A percentile compares a stretch with the other conserved stretches of the same genome.
Conservation (phyloP, 1,140 invertebrate species). For the Cyclargus thomasi region DNA sequence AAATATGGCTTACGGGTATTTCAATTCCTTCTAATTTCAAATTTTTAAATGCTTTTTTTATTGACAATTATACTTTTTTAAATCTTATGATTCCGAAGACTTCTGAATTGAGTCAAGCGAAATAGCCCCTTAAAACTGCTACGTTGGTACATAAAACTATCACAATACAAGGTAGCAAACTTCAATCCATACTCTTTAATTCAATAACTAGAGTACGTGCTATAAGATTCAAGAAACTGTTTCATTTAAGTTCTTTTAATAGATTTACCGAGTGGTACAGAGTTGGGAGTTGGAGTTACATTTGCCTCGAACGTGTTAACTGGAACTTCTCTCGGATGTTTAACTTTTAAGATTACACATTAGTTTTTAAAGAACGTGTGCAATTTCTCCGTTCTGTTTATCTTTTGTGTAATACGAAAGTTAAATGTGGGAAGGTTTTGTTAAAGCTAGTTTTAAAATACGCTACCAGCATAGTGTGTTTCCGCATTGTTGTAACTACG, state of each 20-base stretch:
- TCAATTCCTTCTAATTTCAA: no score
- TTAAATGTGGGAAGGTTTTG: no score
- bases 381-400: neutral
- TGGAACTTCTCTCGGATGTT: neutral
- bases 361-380: neutral
- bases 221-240: slow-evolving; percentile 24
- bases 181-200: neutral
- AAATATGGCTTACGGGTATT: no score
- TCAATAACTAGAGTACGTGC: neutral
- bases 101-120: no score
- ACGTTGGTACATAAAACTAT: neutral
- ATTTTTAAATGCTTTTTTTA: no score
- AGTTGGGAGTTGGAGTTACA: slow-evolving; percentile 27
- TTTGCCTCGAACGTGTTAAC: slow-evolving; percentile 20
- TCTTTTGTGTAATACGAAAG: neutral
- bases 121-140: no score
- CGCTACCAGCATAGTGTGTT: no score
- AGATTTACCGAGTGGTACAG: slow-evolving; percentile 31
- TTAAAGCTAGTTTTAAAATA: no score
- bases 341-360: neutral
- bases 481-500: no score
- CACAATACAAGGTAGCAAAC: neutral
- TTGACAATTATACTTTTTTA: no score
- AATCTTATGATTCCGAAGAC: no score
- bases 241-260: slow-evolving; percentile 30